phyloP scores from a whole-genome alignment of 2,113 vertebrate genomes.

The Uria lomvia region DNA sequence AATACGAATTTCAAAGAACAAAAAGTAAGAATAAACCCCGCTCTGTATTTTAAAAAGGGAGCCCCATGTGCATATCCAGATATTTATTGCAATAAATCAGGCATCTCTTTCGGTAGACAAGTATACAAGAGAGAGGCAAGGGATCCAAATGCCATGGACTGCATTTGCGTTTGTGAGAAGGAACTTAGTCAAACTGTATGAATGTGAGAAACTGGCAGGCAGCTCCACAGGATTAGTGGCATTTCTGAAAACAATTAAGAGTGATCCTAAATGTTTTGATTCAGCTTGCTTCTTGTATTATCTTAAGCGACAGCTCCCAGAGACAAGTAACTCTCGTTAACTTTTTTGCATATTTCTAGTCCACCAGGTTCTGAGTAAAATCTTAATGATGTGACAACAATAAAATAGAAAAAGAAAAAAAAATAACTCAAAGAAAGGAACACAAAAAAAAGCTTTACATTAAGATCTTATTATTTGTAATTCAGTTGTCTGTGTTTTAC shows the following conservation, averaged over 20 bases:
- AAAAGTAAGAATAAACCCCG: background rate
- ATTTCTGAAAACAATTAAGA: background rate
- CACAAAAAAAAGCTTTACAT: accelerated
- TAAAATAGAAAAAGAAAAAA: background rate
- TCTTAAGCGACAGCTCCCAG: background rate
- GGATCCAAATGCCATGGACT: background rate
- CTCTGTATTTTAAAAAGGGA: background rate
- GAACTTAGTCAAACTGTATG: background rate
- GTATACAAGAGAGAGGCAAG: background rate
- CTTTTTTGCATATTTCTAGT: background rate
- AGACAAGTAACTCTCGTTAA: background rate
- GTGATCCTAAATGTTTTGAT: background rate
- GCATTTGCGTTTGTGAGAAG: background rate
- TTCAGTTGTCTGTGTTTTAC: background rate
- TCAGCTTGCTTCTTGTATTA: background rate
- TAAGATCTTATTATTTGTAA: background rate
- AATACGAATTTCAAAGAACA: background rate
- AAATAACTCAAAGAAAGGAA: background rate
- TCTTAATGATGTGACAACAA: background rate
- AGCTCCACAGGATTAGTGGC: background rate
- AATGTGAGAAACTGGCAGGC: background rate
- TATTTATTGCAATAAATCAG: background rate
- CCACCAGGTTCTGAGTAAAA: background rate
- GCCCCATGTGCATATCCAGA: background rate
- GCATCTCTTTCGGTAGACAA: background rate